These are phyloP conservation scores for Crepidodera aurea DNA, from an alignment of 2,888 invertebrate species.

Conservation along the genomic window DNA sequence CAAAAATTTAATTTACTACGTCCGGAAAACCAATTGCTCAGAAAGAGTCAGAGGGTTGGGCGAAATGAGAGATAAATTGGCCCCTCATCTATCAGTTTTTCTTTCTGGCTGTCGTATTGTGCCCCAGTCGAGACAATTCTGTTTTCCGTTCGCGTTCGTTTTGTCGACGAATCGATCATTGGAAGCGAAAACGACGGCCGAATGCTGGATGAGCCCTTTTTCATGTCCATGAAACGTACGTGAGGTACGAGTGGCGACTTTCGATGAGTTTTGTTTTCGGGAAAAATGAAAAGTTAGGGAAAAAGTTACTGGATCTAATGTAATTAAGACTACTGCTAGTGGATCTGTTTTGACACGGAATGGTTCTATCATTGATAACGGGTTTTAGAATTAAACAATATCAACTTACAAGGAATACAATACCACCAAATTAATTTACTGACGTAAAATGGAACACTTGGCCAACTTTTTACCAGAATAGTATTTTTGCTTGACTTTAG, in stretches of 20 bases:
- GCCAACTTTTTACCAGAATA: too few relatives aligned
- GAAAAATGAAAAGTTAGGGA: slow-evolving; percentile 3
- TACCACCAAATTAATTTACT: too few relatives aligned
- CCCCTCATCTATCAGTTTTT: slow-evolving; percentile 13
- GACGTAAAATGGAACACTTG: too few relatives aligned
- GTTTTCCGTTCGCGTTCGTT: slow-evolving; percentile 18
- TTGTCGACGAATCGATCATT: slow-evolving; percentile 18
- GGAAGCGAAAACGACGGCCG: slow-evolving; percentile 6
- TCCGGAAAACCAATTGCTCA: slow-evolving; percentile 14
- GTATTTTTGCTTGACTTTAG: too few relatives aligned
- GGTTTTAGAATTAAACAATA: too few relatives aligned
- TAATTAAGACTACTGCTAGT: neutral
- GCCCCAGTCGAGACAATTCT: slow-evolving; percentile 12
- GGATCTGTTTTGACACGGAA: too few relatives aligned
- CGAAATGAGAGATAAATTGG: slow-evolving; percentile 14
- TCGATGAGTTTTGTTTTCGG: slow-evolving; percentile 14
- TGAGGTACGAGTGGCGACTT: slow-evolving; percentile 5
- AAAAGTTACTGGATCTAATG: neutral
- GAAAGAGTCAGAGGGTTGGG: slow-evolving; percentile 5
- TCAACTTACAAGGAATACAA: too few relatives aligned
- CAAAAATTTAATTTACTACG: slow-evolving; percentile 1
- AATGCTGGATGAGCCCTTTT: slow-evolving; percentile 12
- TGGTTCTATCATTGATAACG: too few relatives aligned
- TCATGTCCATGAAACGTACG: neutral
- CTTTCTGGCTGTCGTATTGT: neutral